Percentiles rank a stretch among this genome's conserved stretches.
Evolutionary conservation across 2,113 vertebrate species (phyloP).

Genomic region (Grammomys dolichurus): DNA sequence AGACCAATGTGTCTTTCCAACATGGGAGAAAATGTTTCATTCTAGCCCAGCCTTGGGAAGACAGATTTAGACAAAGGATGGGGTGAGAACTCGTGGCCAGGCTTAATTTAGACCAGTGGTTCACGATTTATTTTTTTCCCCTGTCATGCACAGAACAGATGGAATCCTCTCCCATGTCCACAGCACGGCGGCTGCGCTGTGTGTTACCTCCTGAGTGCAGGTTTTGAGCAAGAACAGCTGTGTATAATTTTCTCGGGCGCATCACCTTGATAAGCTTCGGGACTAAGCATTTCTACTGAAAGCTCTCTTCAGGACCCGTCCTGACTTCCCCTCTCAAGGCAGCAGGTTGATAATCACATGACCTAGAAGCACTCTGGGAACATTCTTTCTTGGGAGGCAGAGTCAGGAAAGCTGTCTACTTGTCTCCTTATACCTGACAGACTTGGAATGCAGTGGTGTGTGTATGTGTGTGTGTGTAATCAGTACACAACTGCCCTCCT

Average conservation of each 20-base stretch:
- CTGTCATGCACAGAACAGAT: conserved; percentile 10
- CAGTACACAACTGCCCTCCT: neutral
- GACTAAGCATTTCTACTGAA: neutral
- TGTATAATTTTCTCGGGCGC: neutral
- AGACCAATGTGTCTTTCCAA: neutral
- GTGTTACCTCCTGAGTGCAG: neutral
- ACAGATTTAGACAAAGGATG: conserved; percentile 41
- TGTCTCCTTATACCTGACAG: neutral
- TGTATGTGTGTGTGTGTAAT: rapidly evolving
- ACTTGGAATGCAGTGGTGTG: neutral
- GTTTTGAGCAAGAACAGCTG: neutral
- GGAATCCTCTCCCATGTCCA: neutral
- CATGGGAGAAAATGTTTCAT: conserved; percentile 2
- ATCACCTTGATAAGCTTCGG: neutral
- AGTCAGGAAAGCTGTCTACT: neutral
- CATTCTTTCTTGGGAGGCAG: neutral
- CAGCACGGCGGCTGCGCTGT: neutral
- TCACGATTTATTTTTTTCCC: neutral
- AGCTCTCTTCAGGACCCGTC: neutral
- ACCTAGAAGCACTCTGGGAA: neutral
- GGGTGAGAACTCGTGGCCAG: neutral
- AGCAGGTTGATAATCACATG: neutral
- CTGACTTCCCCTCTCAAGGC: neutral
- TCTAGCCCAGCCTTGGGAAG: conserved; percentile 34
- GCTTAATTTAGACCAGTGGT: conserved; percentile 50